Base-by-base conservation (phyloP, 2,888 invertebrate genomes). In the Boloria euphrosyne region DNA sequence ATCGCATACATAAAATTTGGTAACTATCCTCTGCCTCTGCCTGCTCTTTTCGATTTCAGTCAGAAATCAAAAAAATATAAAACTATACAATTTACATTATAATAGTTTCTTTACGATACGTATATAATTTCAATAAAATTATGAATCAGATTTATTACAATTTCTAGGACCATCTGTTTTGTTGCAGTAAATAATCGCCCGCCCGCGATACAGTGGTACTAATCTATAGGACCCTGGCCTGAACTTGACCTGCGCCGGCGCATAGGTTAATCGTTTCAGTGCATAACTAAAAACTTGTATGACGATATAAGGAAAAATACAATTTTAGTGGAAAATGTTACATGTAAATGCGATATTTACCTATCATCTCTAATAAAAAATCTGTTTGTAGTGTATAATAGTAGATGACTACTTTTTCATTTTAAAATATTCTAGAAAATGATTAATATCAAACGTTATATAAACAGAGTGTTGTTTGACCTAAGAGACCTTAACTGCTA, bases 171-270 rank as follows among this genome's bases (percentile, higher is more conserved):
- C 44, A 60, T 67, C 50, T 60, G 49, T 54, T 61, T 49, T 14
- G 13, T 49, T 49, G 47, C 49, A 63, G 63, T 57, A 58, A 46
- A 52, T 52, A 58, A 46, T 31, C 54, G 38, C 1, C 53, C 54
- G 54, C 54, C 27, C 46, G 58, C 57, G 58, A 46, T 51, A 51
- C 44, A 44, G 46, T 31, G 46, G 64, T 46, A 58, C 51, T 58
- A 58, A 64, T 64, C 64, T 64, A 46, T 17, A 17, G 44, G 58
- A 51, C 68, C 66, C 63, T 69, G 68, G 60, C 66, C 63, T 60
- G 63, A 61, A 66, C 66, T 66, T 69, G 68, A 60, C 66, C 63
- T 54, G 22, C 47, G 49, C 31, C n/a, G 22, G 43, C 27, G 51
- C n/a, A 13, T 44, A 52, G 68, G 68, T 60, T 66, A 69, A 69